Base-by-base conservation (phyloP, 2,888 invertebrate genomes). In the Julus scanicus region DNA sequence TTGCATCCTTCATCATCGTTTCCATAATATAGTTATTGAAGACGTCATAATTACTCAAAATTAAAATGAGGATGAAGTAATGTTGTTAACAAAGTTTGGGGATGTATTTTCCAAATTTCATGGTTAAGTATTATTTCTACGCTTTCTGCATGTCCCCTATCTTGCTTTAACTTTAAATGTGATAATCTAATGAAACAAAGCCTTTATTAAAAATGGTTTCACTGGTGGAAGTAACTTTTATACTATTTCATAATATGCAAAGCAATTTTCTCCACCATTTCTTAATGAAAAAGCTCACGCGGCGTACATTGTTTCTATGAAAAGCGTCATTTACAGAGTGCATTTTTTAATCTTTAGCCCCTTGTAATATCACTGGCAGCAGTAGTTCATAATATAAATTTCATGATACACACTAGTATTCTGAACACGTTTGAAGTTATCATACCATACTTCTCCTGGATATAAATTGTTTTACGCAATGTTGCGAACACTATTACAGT, bases 241-340 rank as follows among this genome's bases (percentile, higher is more conserved):
- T 53, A 15, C 53, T 15, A 15, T 17, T 53, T 53, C 53, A 17
- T 53, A 53, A 53, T 53, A 1, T 3, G 2, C 53, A 53, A 53
- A 17, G 13, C 17, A 17, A 17, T 53, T 53, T 53, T 53, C 53
- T 49, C 53, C 53, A 53, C 53, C 53, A 17, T 53, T 53, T 53
- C 53, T 53, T 53, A 63, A 63, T 63, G 63, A 63, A 63, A 63
- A 63, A 63, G 57, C 63, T 20, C 63, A 63, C 63, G 20, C 63
- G 20, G 63, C 5, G 63, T 63, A n/a, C 17, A 49, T 57, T 57
- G 57, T 57, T 57, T 15, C 57, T 57, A 57, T 17, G 53, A 15
- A 53, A 53, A 17, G 53, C 15, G 53, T 15, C 53, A 53, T 13
- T 53, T 53, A 17, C 53, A 15, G 53, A 15, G 53, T 13, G 53